Base-by-base conservation (phyloP, 2,888 invertebrate species). In the Drosophila phalerata region DNA sequence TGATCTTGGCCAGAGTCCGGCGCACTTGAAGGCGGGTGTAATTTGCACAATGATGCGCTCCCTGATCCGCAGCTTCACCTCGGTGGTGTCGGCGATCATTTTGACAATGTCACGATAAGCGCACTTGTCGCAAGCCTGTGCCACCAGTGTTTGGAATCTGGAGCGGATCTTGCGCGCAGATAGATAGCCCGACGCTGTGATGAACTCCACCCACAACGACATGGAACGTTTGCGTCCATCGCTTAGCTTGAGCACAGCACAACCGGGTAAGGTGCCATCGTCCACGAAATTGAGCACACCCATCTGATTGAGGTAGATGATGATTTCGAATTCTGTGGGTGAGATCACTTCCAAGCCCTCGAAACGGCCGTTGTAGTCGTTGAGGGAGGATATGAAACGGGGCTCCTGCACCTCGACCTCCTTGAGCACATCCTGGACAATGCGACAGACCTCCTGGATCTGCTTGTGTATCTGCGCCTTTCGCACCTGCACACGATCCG, bases 201-300 rank as follows among this genome's bases (percentile, higher is more conserved):
- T 98, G 93, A 98, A 98, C 93, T 98, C 98, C 58, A 98, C 98
- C 98, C 98, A 98, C 19, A 98, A 94, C 5, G 98, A 98, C 98
- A 98, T 98, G 85, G 98, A 98, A 61, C 98, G 95, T 92, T 98
- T 98, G 76, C 98, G 95, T 73, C 98, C 98, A 93, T 98, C 98
- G 94, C 97, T 97, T 40, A 98, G 94, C 92, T 98, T 98, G 51
- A 98, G 94, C 51, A 98, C 98, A 37, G 98, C 98, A 93, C 98
- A 98, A 22, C 98, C 98, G 2, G 97, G 97, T 80, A 98, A 93
- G 0, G 97, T 97, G 5, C 98, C 98, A 92, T 98, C 98, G 93
- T 99, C 98, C 56, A 98, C 98, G 92, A 98, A 99, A 93, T 98
- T 99, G 89, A 98, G 95, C n/a, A 99, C 98, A 2, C 98, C 98